Base-by-base conservation (phyloP, 2,797 vertebrate genomes). In the Rhabdomys pumilio region DNA sequence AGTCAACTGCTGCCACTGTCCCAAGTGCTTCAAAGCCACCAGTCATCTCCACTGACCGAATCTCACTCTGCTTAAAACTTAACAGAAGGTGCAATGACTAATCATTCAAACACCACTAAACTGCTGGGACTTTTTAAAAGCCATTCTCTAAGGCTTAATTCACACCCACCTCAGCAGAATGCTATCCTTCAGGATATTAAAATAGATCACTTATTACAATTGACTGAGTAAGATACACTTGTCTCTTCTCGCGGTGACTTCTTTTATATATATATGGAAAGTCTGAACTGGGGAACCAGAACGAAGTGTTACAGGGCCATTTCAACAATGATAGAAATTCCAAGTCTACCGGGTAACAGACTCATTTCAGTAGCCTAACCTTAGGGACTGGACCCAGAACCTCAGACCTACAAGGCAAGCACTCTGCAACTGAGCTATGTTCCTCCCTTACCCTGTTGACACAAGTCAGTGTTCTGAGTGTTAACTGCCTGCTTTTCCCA, bases 71-170 rank as follows among this genome's bases (percentile, higher is more conserved):
- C 53, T 93, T 81, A 94, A 96, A 97, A 94, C 44, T 67, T 93
- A 97, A 91, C 89, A 87, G 57, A 86, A 82, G 67, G 75, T 26
- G 2, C 85, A 82, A 96, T 34, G 85, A 87, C 65, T 90, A 93
- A 92, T 94, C 59, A 96, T n/a, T 29, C 87, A 85, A 94, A 94
- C 34, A 55, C 47, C 75, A 97, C 38, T 84, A 86, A 94, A 96
- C 95, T 59, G 67, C 22, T 11, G 73, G 24, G 73, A 31, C 12
- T 41, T 93, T 93, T 93, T 88, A 72, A 12, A 90, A 89, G 38
- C 29, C 41, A 2, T 17, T 76, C 75, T 94, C 38, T 19, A 57
- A 87, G 55, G 31, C 24, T 96, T 80, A 87, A 75, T 41, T 85
- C 15, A 95, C 72, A 81, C 6, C 59, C 26, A 89, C 63, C 65